Conservation (phyloP, 2,888 invertebrate species). For the Tenthredo amoena region DNA sequence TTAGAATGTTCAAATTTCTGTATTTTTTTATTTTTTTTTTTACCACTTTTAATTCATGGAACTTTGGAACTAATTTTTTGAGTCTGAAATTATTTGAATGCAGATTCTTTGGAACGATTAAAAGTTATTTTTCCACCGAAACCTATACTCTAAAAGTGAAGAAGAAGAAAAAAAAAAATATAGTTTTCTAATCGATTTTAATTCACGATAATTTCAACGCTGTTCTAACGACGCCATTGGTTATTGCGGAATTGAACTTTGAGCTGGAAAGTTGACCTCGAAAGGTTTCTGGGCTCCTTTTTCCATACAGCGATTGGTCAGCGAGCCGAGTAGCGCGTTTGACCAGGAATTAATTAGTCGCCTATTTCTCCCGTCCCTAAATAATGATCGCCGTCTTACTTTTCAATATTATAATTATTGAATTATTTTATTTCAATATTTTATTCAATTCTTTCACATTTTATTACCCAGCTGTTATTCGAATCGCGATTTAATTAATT, state of each 20-base stretch:
- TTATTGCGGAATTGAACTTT: slow-evolving; percentile 13
- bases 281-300: not conserved
- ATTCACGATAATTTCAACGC: not conserved
- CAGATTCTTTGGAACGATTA: too few relatives aligned
- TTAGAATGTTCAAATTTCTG: not conserved
- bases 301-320: not conserved
- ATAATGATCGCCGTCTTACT: not conserved
- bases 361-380: not conserved
- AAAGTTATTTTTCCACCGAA: not conserved
- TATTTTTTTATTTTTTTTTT: too few relatives aligned
- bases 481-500: too few relatives aligned
- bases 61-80: not conserved
- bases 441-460: not conserved
- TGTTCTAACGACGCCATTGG: not conserved
- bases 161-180: not conserved
- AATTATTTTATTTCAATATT: too few relatives aligned
- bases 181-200: not conserved
- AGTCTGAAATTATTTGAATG: too few relatives aligned
- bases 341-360: not conserved
- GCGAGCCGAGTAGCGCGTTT: not conserved
- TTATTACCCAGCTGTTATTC: not conserved
- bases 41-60: too few relatives aligned
- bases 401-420: not conserved
- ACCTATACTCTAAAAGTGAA: not conserved
- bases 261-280: slow-evolving; percentile 40